Percentiles rank a stretch among this genome's conserved stretches.
Evolutionary conservation across 2,888 invertebrate species (phyloP).

Genomic region (Alitta virens): DNA sequence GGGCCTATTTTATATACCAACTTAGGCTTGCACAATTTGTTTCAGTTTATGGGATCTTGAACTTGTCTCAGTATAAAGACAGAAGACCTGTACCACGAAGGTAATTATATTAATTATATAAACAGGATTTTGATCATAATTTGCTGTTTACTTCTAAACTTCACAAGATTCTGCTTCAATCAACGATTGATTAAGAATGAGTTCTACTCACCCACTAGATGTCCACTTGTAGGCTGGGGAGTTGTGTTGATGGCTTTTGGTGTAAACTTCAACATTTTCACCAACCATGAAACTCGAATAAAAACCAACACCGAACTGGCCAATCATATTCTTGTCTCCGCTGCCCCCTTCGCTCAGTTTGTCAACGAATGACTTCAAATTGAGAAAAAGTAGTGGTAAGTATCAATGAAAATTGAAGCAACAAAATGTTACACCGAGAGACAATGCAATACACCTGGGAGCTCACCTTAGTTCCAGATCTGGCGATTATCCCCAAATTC

Average conservation of each 20-base stretch:
- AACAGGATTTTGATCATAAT: too few species aligned
- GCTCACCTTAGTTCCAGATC: constrained; percentile 84
- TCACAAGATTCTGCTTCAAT: too few species aligned
- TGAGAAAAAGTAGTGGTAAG: neutral
- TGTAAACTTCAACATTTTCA: constrained; percentile 88
- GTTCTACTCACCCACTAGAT: constrained; percentile 76
- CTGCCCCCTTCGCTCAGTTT: constrained; percentile 62
- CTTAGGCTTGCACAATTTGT: too few species aligned
- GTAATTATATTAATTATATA: too few species aligned
- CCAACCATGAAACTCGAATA: constrained; percentile 98
- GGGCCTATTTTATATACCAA: too few species aligned
- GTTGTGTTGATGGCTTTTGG: constrained; percentile 68
- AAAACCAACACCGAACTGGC: constrained; percentile 98
- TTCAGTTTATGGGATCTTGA: too few species aligned
- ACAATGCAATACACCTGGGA: neutral
- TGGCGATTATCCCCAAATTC: constrained; percentile 92
- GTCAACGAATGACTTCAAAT: constrained; percentile 67
- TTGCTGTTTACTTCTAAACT: too few species aligned
- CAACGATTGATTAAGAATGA: too few species aligned
- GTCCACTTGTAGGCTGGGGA: constrained; percentile 76
- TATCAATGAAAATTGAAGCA: neutral
- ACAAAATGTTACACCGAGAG: neutral
- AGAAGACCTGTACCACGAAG: neutral
- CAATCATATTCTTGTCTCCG: constrained; percentile 48
- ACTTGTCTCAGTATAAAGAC: too few species aligned